Percentiles rank a stretch among this genome's conserved stretches.
phyloP scores from a whole-genome alignment of 2,888 invertebrate genomes.

The Anthophora plumipes region DNA sequence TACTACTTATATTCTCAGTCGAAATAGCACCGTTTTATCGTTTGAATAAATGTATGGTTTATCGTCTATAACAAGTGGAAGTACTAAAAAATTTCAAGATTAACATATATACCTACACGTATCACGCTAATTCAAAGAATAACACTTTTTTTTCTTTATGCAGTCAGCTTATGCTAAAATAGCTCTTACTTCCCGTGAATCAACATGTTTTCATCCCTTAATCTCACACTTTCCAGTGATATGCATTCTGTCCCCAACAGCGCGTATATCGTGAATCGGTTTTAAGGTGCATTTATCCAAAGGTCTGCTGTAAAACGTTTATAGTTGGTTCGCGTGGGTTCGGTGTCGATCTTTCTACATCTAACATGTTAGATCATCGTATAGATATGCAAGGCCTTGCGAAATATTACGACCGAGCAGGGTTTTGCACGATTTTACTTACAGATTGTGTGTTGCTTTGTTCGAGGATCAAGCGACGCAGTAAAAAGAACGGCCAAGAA shows the following conservation, averaged over 20 bases:
- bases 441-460: slow-evolving; percentile 11
- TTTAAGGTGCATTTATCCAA: slow-evolving; percentile 2
- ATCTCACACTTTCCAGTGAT: background rate
- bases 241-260: background rate
- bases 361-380: slow-evolving; percentile 19
- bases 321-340: slow-evolving; percentile 37
- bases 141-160: too few relatives aligned
- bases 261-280: background rate
- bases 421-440: background rate
- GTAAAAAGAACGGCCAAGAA: background rate
- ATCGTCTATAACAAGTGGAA: too few relatives aligned
- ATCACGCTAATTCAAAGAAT: too few relatives aligned
- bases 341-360: slow-evolving; percentile 2
- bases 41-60: background rate
- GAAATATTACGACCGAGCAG: slow-evolving; percentile 8
- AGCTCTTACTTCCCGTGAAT: too few relatives aligned
- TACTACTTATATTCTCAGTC: too few relatives aligned
- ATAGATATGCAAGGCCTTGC: slow-evolving; percentile 15
- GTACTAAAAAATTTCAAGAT: too few relatives aligned
- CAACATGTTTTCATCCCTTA: background rate
- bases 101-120: too few relatives aligned
- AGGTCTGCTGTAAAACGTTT: slow-evolving; percentile 37
- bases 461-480: background rate
- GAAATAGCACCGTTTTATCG: background rate
- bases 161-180: too few relatives aligned